Evolutionary conservation across 1,140 invertebrate species (phyloP), one percentile per base, ranked within the genome.

Genomic region (Eumaeus atala): DNA sequence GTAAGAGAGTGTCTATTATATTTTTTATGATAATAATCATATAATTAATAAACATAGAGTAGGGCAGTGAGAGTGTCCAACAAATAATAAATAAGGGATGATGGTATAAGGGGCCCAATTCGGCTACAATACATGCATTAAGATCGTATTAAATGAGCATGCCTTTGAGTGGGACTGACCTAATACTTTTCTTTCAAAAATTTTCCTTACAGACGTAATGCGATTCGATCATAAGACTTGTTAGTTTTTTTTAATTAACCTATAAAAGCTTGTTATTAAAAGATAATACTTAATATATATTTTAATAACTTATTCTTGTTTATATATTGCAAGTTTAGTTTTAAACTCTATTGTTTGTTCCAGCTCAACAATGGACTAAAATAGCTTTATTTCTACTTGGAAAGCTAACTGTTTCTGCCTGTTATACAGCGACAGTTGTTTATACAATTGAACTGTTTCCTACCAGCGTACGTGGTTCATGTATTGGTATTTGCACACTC

Each of bases 391-490:
- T 93, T 62, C 81, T 95, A 18, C 60, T 92, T 0, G 94, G 94
- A 0, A 95, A 95, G 80, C 90, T 92, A 70, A 89, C 91, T 14
- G 92, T 93, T 28, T 90, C 92, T 0, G 89, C 89, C 37, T 90
- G 92, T 3, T 93, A 92, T 66, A 91, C 91, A 6, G 89, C 92
- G 6, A 77, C 91, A 2, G 92, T 92, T 64, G 89, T 93, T 16
- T 92, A 92, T 55, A 91, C 92, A 0, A 90, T 92, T 53, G 93
- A 94, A 74, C 80, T 94, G 64, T 94, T 93, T 72, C 93, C 93
- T 1, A 94, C 93, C 0, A 90, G 89, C 56, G 76, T 92, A 2
- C 83, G 92, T 21, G 91, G 92, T 48, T 91, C 91, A 3, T 68
- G 92, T n/a, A 87, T 94, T 10, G 92, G 83, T 48, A 88, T 88